A percentile compares a stretch with the other conserved stretches of the same genome.
Conservation (phyloP, 2,797 vertebrate species). For the Halcyon smyrnensis region DNA sequence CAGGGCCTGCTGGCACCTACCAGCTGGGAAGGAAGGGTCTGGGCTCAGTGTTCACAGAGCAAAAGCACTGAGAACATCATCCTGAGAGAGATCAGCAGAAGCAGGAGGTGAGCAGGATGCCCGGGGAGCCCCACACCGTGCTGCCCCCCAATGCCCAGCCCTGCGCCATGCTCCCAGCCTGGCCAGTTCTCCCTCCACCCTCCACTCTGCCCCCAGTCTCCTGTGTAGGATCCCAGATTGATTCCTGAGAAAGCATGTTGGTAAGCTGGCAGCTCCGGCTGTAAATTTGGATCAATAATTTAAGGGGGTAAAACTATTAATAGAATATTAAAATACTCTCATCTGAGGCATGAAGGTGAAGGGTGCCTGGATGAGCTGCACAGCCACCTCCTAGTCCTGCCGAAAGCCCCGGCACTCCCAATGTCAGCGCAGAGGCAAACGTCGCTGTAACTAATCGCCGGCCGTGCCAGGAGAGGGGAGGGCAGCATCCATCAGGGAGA, state of each 20-base stretch:
- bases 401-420: fast-evolving
- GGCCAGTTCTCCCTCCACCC: fast-evolving
- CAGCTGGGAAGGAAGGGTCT: not conserved
- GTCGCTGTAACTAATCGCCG: fast-evolving
- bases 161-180: fast-evolving
- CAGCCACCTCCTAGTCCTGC: not conserved
- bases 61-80: not conserved
- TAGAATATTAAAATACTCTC: not conserved
- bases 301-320: constrained; percentile 51
- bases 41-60: fast-evolving
- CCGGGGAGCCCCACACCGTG: fast-evolving
- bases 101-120: not conserved
- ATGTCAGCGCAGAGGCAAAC: fast-evolving
- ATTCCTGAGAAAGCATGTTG: constrained; percentile 5
- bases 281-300: constrained; percentile 62
- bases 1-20: not conserved
- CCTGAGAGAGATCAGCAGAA: not conserved
- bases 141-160: not conserved
- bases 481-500: not conserved
- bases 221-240: not conserved
- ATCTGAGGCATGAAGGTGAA: not conserved
- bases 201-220: not conserved
- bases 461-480: not conserved
- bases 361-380: not conserved
- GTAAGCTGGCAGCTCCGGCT: constrained; percentile 14